Evolutionary conservation across 2,113 vertebrate genomes (phyloP).

Genomic region (Brachyhypopomus gauderio): DNA sequence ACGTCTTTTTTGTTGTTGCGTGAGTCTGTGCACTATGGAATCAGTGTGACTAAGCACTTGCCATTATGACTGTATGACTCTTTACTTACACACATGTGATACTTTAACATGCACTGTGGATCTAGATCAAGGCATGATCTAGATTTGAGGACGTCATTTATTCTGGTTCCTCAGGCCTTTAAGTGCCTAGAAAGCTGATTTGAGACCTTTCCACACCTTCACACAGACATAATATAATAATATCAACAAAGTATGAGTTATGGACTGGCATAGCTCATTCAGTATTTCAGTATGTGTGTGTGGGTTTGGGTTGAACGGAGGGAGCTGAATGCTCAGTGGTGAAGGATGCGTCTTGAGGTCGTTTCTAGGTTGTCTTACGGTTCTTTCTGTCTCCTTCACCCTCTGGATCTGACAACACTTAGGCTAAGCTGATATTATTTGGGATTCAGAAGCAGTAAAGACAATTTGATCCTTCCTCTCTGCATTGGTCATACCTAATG

Average conservation of each 20-base stretch:
- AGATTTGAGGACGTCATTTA: not conserved
- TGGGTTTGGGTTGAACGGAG: slow-evolving; percentile 8
- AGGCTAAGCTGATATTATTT: slow-evolving; percentile 23
- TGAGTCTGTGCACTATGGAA: not conserved
- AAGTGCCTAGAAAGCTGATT: not conserved
- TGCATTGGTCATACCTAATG: slow-evolving; percentile 23
- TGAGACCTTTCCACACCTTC: not conserved
- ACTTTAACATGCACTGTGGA: not conserved
- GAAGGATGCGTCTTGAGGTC: slow-evolving; percentile 23
- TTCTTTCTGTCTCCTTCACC: slow-evolving; percentile 4
- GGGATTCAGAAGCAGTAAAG: slow-evolving; percentile 32
- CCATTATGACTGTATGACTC: slow-evolving; percentile 24
- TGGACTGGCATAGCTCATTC: too few species aligned
- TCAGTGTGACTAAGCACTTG: slow-evolving; percentile 42
- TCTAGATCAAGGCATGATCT: not conserved
- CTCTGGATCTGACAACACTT: slow-evolving; percentile 8
- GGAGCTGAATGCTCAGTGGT: slow-evolving; percentile 6
- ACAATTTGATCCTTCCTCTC: slow-evolving; percentile 9
- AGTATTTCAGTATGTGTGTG: not conserved
- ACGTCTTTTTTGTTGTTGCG: not conserved
- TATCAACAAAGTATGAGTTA: too few species aligned
- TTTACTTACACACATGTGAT: slow-evolving; percentile 2
- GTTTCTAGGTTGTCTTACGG: too few species aligned
- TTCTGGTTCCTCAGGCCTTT: not conserved
- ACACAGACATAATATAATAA: too few species aligned